phyloP scores from a whole-genome alignment of 1,140 invertebrate species.

The Drosophila tani region DNA sequence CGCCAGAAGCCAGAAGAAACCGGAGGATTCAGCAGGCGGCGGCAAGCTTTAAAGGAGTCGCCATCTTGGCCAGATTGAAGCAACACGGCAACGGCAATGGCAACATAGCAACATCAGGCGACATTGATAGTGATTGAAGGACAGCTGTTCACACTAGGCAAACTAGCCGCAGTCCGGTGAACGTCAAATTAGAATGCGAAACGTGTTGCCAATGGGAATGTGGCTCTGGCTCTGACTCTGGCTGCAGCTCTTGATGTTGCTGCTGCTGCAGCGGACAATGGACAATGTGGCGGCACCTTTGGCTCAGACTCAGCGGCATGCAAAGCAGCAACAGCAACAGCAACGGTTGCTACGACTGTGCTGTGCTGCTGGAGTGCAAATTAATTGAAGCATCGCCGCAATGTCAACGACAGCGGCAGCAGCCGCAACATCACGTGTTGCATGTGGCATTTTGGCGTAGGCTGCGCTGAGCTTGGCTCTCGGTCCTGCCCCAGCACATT shows the following conservation, averaged over 20 bases:
- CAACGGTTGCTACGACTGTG: not conserved
- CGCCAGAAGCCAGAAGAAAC: constrained; percentile 53
- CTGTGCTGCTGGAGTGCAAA: constrained; percentile 71
- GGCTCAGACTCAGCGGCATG: constrained; percentile 62
- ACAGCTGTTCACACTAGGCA: constrained; percentile 80
- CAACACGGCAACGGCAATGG: constrained; percentile 38
- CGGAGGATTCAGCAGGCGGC: constrained; percentile 45
- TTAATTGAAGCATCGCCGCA: constrained; percentile 82
- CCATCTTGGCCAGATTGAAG: constrained; percentile 80
- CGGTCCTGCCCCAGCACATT: constrained; percentile 65
- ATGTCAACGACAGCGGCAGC: constrained; percentile 71
- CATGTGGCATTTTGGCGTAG: constrained; percentile 77
- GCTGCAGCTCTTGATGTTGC: constrained; percentile 1
- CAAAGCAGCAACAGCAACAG: constrained; percentile 55
- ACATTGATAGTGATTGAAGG: constrained; percentile 82
- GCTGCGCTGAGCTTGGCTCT: constrained; percentile 45
- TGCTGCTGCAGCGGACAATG: constrained; percentile 62
- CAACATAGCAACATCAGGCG: constrained; percentile 45
- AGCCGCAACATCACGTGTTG: constrained; percentile 76
- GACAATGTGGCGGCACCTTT: constrained; percentile 78
- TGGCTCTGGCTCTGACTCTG: constrained; percentile 10
- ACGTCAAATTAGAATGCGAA: constrained; percentile 84
- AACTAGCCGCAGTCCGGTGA: constrained; percentile 51
- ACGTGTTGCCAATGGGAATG: constrained; percentile 79
- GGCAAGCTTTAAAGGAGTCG: constrained; percentile 66